Evolutionary conservation across 2,888 invertebrate species (phyloP), one percentile per base, ranked within the genome.

Genomic region (Euzophera pinguis): DNA sequence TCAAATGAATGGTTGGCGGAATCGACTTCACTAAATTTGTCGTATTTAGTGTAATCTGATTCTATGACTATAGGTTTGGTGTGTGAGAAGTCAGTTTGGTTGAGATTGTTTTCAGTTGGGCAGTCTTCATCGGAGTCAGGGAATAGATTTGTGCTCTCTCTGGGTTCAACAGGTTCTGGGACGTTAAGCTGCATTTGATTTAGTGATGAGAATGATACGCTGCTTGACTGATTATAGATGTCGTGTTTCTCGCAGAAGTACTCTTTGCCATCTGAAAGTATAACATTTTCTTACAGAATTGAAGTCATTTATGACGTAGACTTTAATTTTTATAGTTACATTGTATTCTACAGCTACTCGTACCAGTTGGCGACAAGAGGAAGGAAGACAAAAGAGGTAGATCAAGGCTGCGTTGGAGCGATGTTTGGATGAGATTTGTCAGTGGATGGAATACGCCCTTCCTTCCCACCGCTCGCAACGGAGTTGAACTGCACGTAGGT

Each of bases 211-310:
- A 82, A 82, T 0, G 90, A 90, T 0, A 89, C 84, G 59, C 79
- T 86, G 63, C 81, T 82, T 0, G 86, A 87, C 41, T 84, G 81
- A 57, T 85, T 87, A 68, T 85, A 87, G 32, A 82, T 72, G 60
- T 90, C 84, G 64, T 91, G 91, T 65, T 91, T 91, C 55, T 90
- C 90, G 59, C 91, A 91, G 64, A 76, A 83, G 59, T 91, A 90
- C 59, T 90, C 90, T 63, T 86, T 86, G 6, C 86, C 90, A 57
- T 90, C 91, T 91, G 75, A 10, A 65, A 69, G 12, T 22, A n/a
- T 22, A 13, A 47, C 1, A 47, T 29, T 5, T 32, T 32, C 13
- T 45, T 45, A n/a, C n/a, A n/a, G n/a, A n/a, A n/a, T n/a, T n/a
- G n/a, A n/a, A n/a, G n/a, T n/a, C n/a, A n/a, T n/a, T n/a, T n/a